Evolutionary conservation across 2,797 vertebrate species (phyloP).

Genomic region (Fundulus diaphanus): DNA sequence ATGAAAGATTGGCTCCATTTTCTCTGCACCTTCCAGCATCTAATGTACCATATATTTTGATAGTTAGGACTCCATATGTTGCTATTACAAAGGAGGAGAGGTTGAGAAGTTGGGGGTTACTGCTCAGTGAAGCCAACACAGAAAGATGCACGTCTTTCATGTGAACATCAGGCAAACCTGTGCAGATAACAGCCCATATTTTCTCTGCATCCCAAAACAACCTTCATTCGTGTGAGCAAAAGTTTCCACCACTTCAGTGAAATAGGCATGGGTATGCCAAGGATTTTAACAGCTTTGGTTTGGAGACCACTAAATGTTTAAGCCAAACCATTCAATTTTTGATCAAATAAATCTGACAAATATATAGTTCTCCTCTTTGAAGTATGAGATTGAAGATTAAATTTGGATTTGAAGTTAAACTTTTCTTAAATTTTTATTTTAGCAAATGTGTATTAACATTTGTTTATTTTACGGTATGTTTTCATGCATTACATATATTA

Average conservation of each 20-base stretch:
- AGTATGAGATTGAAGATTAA: background rate
- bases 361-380: background rate
- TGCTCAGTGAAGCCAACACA: background rate
- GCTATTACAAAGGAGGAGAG: background rate
- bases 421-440: background rate
- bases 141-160: background rate
- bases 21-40: background rate
- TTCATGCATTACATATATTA: background rate
- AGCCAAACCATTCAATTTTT: background rate
- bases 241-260: background rate
- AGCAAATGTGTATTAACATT: background rate
- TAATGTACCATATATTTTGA: background rate
- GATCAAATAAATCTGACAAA: background rate
- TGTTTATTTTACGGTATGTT: background rate
- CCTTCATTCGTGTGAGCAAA: background rate
- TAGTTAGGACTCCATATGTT: background rate
- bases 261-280: background rate
- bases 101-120: background rate
- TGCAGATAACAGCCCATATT: background rate
- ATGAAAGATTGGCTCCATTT: slow-evolving; percentile 28
- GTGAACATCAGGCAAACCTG: background rate
- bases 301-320: too few relatives aligned
- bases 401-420: background rate
- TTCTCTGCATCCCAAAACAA: background rate
- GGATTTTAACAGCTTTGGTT: background rate